These are phyloP conservation scores for Eupeodes luniger DNA, from an alignment of 2,888 invertebrate species.

Conservation along the genomic window DNA sequence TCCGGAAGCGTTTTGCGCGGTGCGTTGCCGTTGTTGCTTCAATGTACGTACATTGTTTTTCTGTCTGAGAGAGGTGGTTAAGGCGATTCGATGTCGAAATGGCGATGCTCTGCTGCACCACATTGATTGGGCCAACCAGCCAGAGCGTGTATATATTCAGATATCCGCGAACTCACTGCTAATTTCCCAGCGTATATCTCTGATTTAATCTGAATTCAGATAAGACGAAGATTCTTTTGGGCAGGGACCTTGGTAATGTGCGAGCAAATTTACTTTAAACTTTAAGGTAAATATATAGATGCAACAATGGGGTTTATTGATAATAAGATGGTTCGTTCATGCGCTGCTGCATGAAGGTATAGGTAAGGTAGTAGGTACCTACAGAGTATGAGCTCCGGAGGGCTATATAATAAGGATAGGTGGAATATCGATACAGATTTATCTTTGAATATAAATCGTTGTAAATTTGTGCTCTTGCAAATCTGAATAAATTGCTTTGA, in stretches of 20 bases:
- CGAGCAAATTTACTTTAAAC: conserved; percentile 65
- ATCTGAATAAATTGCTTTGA: conserved; percentile 52
- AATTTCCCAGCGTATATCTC: conserved; percentile 57
- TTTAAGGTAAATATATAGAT: conserved; percentile 55
- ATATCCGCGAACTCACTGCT: conserved; percentile 46
- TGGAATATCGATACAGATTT: conserved; percentile 32
- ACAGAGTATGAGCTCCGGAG: conserved; percentile 12
- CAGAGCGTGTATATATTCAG: conserved; percentile 16
- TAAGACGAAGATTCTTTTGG: conserved; percentile 54
- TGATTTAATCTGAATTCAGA: conserved; percentile 69
- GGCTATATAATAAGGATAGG: conserved; percentile 24
- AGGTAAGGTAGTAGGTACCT: not conserved
- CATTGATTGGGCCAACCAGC: conserved; percentile 34
- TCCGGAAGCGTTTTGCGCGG: conserved; percentile 67
- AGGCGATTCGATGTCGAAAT: conserved; percentile 27
- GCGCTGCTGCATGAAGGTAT: conserved; percentile 22
- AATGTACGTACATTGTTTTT: not conserved
- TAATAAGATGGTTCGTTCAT: conserved; percentile 52
- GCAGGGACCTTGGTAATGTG: conserved; percentile 58
- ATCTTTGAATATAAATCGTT: conserved; percentile 50
- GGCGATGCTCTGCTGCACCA: conserved; percentile 50
- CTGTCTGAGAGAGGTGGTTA: not conserved
- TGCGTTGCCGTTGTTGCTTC: conserved; percentile 32
- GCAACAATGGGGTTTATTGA: conserved; percentile 55
- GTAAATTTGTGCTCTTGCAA: conserved; percentile 15